phyloP scores from a whole-genome alignment of 2,113 vertebrate species.

The Solenodon paradoxus region DNA sequence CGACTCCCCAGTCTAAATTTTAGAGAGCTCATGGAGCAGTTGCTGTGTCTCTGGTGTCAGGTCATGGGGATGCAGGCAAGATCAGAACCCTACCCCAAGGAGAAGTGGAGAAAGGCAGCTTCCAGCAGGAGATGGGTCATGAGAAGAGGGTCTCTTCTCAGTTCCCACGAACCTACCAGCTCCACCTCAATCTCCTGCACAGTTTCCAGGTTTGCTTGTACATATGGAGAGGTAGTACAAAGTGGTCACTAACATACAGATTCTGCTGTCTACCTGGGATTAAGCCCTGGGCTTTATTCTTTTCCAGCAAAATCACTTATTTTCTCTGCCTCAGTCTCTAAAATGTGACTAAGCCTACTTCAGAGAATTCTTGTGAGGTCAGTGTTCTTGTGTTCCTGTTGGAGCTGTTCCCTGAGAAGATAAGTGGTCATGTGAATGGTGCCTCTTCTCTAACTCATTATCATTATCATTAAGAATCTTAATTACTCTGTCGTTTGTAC shows the following conservation, averaged over 20 bases:
- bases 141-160: not conserved
- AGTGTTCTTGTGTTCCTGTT: not conserved
- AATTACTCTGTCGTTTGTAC: not conserved
- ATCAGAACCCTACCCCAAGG: not conserved
- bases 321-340: not conserved
- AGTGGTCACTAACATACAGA: rapidly evolving
- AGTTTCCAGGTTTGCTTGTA: not conserved
- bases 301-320: not conserved
- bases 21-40: not conserved
- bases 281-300: not conserved
- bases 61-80: not conserved
- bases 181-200: not conserved
- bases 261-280: not conserved
- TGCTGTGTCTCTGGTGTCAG: not conserved
- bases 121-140: not conserved
- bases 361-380: not conserved
- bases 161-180: not conserved
- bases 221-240: not conserved
- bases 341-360: not conserved
- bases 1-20: not conserved
- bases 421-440: not conserved
- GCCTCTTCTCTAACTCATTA: not conserved
- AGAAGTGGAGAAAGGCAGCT: not conserved
- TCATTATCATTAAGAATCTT: not conserved
- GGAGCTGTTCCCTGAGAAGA: not conserved